phyloP scores from a whole-genome alignment of 2,888 invertebrate genomes.

The Trissolcus brochymenae region DNA sequence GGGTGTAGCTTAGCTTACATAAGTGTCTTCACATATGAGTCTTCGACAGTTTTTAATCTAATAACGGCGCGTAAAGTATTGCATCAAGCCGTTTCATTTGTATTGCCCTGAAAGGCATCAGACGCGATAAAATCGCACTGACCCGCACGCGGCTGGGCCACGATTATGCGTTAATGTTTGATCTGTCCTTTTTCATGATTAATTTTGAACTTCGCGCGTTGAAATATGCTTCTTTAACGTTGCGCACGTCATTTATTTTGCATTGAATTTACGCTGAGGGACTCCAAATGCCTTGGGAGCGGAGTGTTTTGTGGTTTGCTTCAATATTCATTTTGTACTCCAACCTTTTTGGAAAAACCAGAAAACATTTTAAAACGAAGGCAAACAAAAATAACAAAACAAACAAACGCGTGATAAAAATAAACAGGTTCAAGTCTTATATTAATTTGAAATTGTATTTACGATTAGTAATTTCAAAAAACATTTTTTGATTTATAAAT shows the following conservation, averaged over 20 bases:
- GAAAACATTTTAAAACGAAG: too few relatives aligned
- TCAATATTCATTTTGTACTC: too few relatives aligned
- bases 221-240: constrained; percentile 1
- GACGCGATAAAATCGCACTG: constrained; percentile 4
- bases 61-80: constrained; percentile 24
- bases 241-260: neutral
- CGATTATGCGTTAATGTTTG: constrained; percentile 12
- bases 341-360: too few relatives aligned
- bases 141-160: neutral
- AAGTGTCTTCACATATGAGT: constrained; percentile 40
- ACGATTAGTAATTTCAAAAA: too few relatives aligned
- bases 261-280: too few relatives aligned
- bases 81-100: constrained; percentile 18
- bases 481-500: too few relatives aligned
- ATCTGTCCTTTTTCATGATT: constrained; percentile 7
- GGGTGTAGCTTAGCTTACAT: constrained; percentile 34
- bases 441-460: too few relatives aligned
- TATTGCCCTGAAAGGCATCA: constrained; percentile 14
- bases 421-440: too few relatives aligned
- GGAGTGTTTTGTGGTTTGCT: too few relatives aligned
- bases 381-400: too few relatives aligned
- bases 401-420: too few relatives aligned
- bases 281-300: too few relatives aligned
- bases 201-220: neutral
- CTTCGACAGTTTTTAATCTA: constrained; percentile 29